A percentile compares a stretch with the other conserved stretches of the same genome.
phyloP scores from a whole-genome alignment of 37 sponge, comb jelly and placozoan genomes.

The Theonella swinhoei region DNA sequence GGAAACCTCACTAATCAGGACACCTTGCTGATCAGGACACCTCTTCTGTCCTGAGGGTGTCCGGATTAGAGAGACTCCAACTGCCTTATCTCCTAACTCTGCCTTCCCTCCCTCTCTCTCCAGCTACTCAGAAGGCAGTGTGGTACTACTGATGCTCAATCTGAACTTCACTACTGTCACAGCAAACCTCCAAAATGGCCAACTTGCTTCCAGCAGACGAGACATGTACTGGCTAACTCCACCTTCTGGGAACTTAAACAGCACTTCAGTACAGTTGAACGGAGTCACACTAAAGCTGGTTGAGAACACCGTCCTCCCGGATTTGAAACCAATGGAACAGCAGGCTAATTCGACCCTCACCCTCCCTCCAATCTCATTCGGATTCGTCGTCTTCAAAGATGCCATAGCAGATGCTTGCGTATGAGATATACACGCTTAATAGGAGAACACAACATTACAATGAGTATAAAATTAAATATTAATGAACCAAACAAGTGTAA shows the following conservation, averaged over 20 bases:
- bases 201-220: slow-evolving; percentile 8
- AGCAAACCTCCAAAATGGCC: not conserved
- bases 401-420: slow-evolving; percentile 40
- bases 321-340: slow-evolving; percentile 10
- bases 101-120: not conserved
- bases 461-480: too few relatives aligned
- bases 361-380: slow-evolving; percentile 32
- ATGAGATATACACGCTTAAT: too few relatives aligned
- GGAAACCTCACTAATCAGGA: too few relatives aligned
- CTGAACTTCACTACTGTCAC: not conserved
- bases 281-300: slow-evolving; percentile 14
- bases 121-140: slow-evolving; percentile 7
- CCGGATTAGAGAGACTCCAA: too few relatives aligned
- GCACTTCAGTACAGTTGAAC: slow-evolving; percentile 11
- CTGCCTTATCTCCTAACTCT: too few relatives aligned
- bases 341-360: not conserved
- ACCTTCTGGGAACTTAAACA: not conserved
- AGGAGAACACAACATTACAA: too few relatives aligned
- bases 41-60: too few relatives aligned
- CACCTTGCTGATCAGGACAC: too few relatives aligned
- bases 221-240: slow-evolving; percentile 52
- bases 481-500: too few relatives aligned
- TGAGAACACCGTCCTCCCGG: slow-evolving; percentile 11
- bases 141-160: slow-evolving; percentile 38
- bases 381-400: slow-evolving; percentile 36